These are phyloP conservation scores for Lepus oiostolus DNA, from an alignment of 2,797 vertebrate species.

Conservation along the genomic window DNA sequence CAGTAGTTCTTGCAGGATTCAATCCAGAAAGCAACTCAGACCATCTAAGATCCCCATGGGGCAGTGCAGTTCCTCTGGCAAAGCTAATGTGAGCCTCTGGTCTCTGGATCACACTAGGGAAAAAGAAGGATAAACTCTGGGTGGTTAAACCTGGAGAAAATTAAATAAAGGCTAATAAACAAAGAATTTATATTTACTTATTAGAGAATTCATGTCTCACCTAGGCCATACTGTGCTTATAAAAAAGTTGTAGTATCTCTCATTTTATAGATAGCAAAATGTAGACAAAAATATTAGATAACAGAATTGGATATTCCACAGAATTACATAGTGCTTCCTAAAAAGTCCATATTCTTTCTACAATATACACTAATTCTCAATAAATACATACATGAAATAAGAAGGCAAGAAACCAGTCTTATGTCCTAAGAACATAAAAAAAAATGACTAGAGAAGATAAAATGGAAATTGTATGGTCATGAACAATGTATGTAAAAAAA, in stretches of 20 bases:
- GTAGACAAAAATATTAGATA: background rate
- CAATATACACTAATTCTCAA: background rate
- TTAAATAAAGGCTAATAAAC: background rate
- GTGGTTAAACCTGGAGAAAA: background rate
- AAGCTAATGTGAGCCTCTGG: background rate
- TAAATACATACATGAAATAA: background rate
- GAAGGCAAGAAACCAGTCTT: background rate
- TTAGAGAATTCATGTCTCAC: background rate
- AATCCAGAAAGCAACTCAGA: background rate
- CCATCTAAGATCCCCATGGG: accelerated
- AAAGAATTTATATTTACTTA: background rate
- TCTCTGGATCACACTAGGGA: background rate
- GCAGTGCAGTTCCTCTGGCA: background rate
- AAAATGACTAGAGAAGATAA: background rate
- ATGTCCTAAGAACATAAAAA: background rate
- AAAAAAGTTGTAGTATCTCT: background rate
- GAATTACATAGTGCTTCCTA: background rate
- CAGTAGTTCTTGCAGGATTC: background rate
- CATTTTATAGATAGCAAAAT: background rate
- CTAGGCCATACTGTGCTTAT: background rate
- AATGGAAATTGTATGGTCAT: background rate
- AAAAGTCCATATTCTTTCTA: constrained; percentile 11
- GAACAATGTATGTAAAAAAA: too few species aligned
- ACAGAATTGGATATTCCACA: background rate
- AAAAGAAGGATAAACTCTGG: background rate